Percentiles rank a stretch among this genome's conserved stretches.
phyloP scores from a whole-genome alignment of 1,140 invertebrate species.

The Trachymyrmex cornetzi region DNA sequence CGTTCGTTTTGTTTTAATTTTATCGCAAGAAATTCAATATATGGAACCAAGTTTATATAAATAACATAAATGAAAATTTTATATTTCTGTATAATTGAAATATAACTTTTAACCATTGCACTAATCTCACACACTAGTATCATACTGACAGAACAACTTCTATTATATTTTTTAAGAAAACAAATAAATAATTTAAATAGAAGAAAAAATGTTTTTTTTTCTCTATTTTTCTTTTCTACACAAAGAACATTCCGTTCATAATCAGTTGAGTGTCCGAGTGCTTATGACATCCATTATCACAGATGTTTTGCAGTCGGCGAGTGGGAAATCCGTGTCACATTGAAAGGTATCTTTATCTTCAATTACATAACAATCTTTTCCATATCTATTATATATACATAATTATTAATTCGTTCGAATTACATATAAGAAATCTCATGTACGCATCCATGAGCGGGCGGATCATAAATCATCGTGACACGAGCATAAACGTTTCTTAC shows the following conservation, averaged over 20 bases:
- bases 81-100: not conserved
- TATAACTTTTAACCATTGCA: not conserved
- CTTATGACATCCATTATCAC: slow-evolving; percentile 71
- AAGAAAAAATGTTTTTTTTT: not conserved
- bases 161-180: not conserved
- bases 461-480: slow-evolving; percentile 76
- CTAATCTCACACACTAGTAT: not conserved
- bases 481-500: slow-evolving; percentile 75
- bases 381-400: not conserved
- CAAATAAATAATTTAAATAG: not conserved
- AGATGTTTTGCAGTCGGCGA: slow-evolving; percentile 74
- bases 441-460: not conserved
- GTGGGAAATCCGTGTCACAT: slow-evolving; percentile 71
- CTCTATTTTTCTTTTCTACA: too few species aligned
- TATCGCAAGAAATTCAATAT: not conserved
- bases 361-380: not conserved
- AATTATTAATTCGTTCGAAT: slow-evolving; percentile 8
- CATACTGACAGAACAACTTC: not conserved
- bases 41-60: not conserved
- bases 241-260: slow-evolving; percentile 28
- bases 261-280: slow-evolving; percentile 34
- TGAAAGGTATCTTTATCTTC: slow-evolving; percentile 26
- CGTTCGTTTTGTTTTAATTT: not conserved
- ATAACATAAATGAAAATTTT: not conserved
- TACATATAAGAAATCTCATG: slow-evolving; percentile 38